Percentiles rank a stretch among this genome's conserved stretches.
Evolutionary conservation across 2,113 vertebrate species (phyloP).

Genomic region (human): DNA sequence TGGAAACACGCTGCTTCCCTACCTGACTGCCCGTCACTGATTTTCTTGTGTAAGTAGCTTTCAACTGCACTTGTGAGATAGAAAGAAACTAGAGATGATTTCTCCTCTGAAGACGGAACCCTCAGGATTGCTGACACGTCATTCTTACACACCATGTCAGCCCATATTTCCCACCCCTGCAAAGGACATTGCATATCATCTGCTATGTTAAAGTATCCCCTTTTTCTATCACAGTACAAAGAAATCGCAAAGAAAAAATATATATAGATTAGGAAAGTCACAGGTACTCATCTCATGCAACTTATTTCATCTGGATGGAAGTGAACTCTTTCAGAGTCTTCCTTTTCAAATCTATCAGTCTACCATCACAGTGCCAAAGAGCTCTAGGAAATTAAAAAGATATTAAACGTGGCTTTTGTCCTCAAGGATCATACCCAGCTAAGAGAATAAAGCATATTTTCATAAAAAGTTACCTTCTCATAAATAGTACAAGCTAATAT

Average conservation of each 20-base stretch:
- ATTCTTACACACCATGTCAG: rapidly evolving
- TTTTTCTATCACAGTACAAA: not conserved
- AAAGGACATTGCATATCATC: not conserved
- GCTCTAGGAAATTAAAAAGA: not conserved
- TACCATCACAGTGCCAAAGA: not conserved
- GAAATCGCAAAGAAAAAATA: not conserved
- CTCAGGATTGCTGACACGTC: rapidly evolving
- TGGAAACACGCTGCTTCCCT: no score
- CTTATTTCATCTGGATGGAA: not conserved
- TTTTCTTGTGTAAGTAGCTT: not conserved
- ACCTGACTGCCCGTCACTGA: not conserved
- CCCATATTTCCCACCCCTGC: rapidly evolving
- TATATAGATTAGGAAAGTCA: not conserved
- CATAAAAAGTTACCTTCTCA: not conserved
- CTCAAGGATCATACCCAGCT: not conserved
- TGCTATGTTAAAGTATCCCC: not conserved
- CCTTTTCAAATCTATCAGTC: not conserved
- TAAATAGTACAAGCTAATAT: not conserved
- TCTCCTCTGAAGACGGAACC: not conserved
- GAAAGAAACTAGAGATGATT: not conserved
- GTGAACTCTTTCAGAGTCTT: not conserved
- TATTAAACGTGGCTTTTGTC: not conserved
- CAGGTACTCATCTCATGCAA: rapidly evolving
- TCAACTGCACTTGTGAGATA: not conserved
- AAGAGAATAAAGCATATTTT: not conserved